phyloP scores from a whole-genome alignment of 2,888 invertebrate species.

The Cotesia congregata region DNA sequence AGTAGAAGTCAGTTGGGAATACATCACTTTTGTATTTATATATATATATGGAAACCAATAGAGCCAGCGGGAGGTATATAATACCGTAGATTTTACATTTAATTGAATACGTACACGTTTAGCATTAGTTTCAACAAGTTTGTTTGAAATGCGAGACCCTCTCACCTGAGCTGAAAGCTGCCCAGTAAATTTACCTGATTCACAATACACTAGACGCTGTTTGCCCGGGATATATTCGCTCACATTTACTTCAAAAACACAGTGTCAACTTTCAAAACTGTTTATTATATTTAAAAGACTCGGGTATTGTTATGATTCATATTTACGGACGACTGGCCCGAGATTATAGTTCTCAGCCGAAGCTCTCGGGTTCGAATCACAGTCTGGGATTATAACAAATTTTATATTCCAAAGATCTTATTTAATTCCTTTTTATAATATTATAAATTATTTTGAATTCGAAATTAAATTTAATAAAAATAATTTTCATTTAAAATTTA shows the following conservation, averaged over 20 bases:
- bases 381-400: neutral
- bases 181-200: neutral
- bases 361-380: neutral
- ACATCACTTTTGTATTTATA: neutral
- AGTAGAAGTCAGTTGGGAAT: neutral
- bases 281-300: neutral
- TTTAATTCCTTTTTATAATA: neutral
- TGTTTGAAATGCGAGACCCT: conserved; percentile 12
- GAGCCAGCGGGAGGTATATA: neutral
- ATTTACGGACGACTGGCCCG: neutral
- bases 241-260: neutral
- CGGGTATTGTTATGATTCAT: too few relatives aligned
- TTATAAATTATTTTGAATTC: neutral
- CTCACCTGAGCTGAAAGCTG: neutral
- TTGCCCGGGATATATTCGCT: neutral
- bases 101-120: conserved; percentile 19
- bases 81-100: conserved; percentile 5
- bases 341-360: neutral
- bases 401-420: neutral
- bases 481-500: too few relatives aligned
- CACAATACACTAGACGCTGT: neutral
- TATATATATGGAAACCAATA: neutral
- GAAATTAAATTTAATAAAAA: neutral
- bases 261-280: neutral
- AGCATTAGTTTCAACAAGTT: conserved; percentile 18